phyloP scores from a whole-genome alignment of 2,797 vertebrate genomes.

The Kryptopterus vitreolus region DNA sequence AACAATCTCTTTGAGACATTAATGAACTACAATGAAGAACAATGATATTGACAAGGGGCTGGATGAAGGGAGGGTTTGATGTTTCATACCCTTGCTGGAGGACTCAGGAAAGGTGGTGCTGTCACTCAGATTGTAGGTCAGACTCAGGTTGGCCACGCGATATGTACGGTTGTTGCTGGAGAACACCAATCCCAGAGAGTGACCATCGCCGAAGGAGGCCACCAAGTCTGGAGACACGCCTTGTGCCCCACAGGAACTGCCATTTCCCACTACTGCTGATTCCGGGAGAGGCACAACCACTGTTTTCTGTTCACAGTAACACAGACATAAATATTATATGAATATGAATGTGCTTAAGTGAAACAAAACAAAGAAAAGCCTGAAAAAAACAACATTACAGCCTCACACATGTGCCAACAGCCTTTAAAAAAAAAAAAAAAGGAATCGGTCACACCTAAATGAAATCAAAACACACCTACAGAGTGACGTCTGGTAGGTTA shows the following conservation, averaged over 20 bases:
- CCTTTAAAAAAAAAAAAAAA: too few species aligned
- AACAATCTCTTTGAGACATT: background rate
- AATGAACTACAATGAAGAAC: background rate
- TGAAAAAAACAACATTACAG: too few species aligned
- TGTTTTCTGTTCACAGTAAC: constrained; percentile 59
- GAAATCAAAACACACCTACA: too few species aligned
- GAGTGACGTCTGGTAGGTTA: too few species aligned
- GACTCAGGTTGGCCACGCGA: constrained; percentile 70
- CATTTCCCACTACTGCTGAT: constrained; percentile 65
- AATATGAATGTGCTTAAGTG: background rate
- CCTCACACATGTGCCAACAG: too few species aligned
- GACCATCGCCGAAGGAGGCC: constrained; percentile 76
- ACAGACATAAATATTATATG: background rate
- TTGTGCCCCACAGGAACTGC: constrained; percentile 78
- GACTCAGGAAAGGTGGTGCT: constrained; percentile 73
- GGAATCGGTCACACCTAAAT: too few species aligned
- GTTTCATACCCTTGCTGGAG: constrained; percentile 72
- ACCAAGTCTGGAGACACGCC: constrained; percentile 65
- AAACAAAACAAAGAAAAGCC: background rate
- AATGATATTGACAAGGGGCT: background rate
- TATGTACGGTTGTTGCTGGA: constrained; percentile 71
- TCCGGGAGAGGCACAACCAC: constrained; percentile 71
- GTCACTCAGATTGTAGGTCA: constrained; percentile 87
- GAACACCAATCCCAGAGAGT: constrained; percentile 78
- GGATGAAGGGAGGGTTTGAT: too few species aligned